Evolutionary conservation across 2,888 invertebrate genomes (phyloP), one percentile per base, ranked within the genome.

Genomic region (Heliothis peltigera): DNA sequence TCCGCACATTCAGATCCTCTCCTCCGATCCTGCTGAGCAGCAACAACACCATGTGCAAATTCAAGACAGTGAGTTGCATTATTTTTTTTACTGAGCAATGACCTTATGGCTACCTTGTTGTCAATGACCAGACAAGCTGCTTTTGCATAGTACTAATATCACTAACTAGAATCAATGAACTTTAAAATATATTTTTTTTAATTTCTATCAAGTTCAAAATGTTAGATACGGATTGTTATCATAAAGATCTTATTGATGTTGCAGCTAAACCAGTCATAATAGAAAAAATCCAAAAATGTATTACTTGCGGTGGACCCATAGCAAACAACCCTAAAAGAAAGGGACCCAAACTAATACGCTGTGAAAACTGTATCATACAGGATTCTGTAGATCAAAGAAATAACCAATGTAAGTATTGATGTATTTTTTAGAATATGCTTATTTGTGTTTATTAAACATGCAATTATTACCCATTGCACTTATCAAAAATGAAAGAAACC

Each of bases 281-380:
- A 77, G 95, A 96, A 75, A 95, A 92, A 83, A 89, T 95, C 53
- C 95, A 95, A 74, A 96, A 96, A 87, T 96, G 96, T 82, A 95
- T 96, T 25, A 95, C 95, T 52, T 96, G 96, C 79, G 96, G 96
- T 60, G 95, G 92, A 68, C 89, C 93, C 51, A 95, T 96, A 62
- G 77, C 95, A 28, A 95, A 86, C 53, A 95, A 96, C 78, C 95
- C 96, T 21, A 96, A 96, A 84, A 93, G 96, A 75, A 96, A 96
- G 88, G 96, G 96, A 2, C 96, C 96, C 0, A 96, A 96, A 79
- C 90, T 96, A 43, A 95, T 96, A 75, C 92, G 96, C 67, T 96
- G 96, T 81, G 96, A 96, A 77, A 95, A 92, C 64, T 96, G 96
- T 79, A 95, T 96, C 77, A 96, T 96, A 65, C 96, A 96, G 78